Base-by-base conservation (phyloP, 2,888 invertebrate genomes). In the Monopis laevigella region DNA sequence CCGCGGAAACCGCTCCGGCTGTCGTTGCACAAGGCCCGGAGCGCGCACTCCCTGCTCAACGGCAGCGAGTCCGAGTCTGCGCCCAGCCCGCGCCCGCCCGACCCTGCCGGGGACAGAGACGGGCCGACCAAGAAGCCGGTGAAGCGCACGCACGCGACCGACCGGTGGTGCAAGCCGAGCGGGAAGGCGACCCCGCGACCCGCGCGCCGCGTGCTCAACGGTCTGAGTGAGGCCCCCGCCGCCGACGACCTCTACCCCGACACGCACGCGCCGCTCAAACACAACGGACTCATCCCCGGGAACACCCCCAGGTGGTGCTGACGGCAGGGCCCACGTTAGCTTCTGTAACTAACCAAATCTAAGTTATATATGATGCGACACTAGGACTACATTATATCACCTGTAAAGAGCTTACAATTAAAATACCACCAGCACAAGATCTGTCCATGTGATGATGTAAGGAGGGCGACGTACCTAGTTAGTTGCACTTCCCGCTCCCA, bases 1-100 rank as follows among this genome's bases (percentile, higher is more conserved):
- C 94, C 93, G 13, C 89, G 93, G 54, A 94, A 94, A 59, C 94
- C 93, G 0, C 65, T 93, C 38, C 82, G 93, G 7, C 70, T 94
- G 28, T 93, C 93, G 0, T 68, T 94, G 39, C 93, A 93, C 59
- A 86, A 92, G 52, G 91, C 93, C 0, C 87, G 90, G 46, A 93
- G 92, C 63, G 83, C 92, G 38, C 92, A 92, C 56, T 90, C 90
- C 0, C 84, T 92, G 13, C 52, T 68, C 35, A 65, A 65, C 53
- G 74, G 75, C 18, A 66, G 68, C 53, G 75, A 74, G 47, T 59
- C 70, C 10, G 87, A 86, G 53, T 53, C 62, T 8, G 54, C 57
- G n/a, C 64, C 67, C 43, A 51, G 68, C 39, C 62, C 71, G 18
- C 55, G 30, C n/a, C 55, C 58, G 5, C 53, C 54, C 39, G 49